Percentiles rank a stretch among this genome's conserved stretches.
Conservation (phyloP, 2,797 vertebrate genomes). For the Petrocephalus sullivani region DNA sequence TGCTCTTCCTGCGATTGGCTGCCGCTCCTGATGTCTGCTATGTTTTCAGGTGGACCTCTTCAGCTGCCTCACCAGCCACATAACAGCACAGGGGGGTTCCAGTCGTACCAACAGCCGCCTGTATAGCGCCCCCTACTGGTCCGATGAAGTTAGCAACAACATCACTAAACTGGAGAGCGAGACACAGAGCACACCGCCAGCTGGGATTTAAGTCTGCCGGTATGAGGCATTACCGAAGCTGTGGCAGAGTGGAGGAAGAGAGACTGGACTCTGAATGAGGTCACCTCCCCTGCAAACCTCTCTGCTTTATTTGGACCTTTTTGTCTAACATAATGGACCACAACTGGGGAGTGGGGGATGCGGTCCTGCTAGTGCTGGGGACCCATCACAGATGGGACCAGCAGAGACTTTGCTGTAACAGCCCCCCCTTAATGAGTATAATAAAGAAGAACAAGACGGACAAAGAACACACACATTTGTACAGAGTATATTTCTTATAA, state of each 20-base stretch:
- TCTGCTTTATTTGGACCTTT: not conserved
- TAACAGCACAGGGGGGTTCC: slow-evolving; percentile 18
- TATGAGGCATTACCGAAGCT: not conserved
- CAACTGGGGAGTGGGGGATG: not conserved
- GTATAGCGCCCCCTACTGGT: slow-evolving; percentile 23
- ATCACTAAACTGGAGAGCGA: not conserved
- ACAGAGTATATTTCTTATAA: not conserved
- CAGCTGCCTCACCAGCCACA: slow-evolving; percentile 20
- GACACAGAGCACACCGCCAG: not conserved
- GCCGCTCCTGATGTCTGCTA: not conserved
- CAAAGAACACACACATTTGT: not conserved
- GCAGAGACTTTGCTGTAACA: not conserved
- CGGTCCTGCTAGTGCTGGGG: not conserved
- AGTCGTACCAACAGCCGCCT: not conserved
- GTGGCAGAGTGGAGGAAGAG: not conserved
- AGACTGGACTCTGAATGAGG: not conserved
- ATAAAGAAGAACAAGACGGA: not conserved
- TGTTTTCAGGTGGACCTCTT: slow-evolving; percentile 27
- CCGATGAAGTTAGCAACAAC: not conserved
- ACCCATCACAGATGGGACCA: not conserved
- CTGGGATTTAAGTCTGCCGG: not conserved
- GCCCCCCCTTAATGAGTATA: not conserved
- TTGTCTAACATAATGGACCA: not conserved
- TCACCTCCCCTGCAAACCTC: not conserved
- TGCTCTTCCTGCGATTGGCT: not conserved